Evolutionary conservation across 1,140 invertebrate genomes (phyloP).

Genomic region (Kradibia gibbosae): DNA sequence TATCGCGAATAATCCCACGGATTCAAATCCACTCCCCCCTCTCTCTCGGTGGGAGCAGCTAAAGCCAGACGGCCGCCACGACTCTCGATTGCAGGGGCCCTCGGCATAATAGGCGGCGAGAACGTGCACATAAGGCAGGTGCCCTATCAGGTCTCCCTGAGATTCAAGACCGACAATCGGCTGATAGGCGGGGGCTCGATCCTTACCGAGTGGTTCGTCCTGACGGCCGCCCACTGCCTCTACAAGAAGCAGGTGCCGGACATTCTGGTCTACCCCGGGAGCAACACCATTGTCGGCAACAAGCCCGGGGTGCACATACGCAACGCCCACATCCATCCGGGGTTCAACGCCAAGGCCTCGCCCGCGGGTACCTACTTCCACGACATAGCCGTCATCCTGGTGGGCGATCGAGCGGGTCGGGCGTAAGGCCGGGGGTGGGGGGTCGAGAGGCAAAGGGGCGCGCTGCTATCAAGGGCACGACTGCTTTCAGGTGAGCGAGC

Average conservation of each 20-base stretch:
- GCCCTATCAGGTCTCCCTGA: neutral
- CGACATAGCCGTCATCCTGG: neutral
- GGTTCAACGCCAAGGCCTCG: neutral
- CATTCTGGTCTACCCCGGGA: neutral
- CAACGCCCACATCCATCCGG: neutral
- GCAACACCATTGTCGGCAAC: neutral
- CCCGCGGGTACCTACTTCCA: neutral
- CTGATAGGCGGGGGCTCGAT: neutral
- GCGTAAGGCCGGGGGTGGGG: too few species aligned
- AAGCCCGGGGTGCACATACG: neutral
- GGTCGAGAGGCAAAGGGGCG: too few species aligned
- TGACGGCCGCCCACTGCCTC: neutral
- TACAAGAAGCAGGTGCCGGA: neutral
- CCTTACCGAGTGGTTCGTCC: neutral
- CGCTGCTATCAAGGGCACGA: too few species aligned
- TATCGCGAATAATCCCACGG: too few species aligned
- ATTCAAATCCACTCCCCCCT: too few species aligned
- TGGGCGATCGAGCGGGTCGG: too few species aligned
- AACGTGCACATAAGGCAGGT: constrained; percentile 1
- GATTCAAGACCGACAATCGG: neutral
- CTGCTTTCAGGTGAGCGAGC: neutral
- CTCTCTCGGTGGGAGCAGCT: too few species aligned
- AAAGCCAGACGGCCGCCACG: too few species aligned
- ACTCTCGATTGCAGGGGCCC: too few species aligned
- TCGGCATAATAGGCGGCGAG: too few species aligned